phyloP scores from a whole-genome alignment of 1,140 invertebrate species.

The Acarapis woodi region DNA sequence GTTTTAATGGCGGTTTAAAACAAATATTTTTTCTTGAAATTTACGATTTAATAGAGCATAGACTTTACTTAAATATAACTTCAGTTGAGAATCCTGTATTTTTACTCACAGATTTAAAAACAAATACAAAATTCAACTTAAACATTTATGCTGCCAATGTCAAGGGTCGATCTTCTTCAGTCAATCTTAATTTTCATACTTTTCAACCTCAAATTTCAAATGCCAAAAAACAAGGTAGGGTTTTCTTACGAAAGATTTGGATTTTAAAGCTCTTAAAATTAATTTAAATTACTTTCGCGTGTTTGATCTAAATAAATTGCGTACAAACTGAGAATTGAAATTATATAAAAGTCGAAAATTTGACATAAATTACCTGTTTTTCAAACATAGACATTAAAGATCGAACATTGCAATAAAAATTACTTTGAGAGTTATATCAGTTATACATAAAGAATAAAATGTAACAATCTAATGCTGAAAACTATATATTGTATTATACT shows the following conservation, averaged over 20 bases:
- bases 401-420: too few relatives aligned
- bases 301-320: background rate
- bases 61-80: conserved; percentile 10
- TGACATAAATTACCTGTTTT: too few relatives aligned
- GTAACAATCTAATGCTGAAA: too few relatives aligned
- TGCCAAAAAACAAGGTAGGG: conserved; percentile 4
- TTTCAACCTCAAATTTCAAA: conserved; percentile 4
- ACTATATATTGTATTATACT: too few relatives aligned
- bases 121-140: conserved; percentile 12
- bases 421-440: too few relatives aligned
- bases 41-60: conserved; percentile 21
- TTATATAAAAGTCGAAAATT: too few relatives aligned
- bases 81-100: conserved; percentile 14
- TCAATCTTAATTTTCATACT: conserved; percentile 9
- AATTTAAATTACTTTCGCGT: too few relatives aligned
- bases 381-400: too few relatives aligned
- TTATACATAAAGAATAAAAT: too few relatives aligned
- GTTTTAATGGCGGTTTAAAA: conserved; percentile 43
- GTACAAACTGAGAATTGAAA: too few relatives aligned
- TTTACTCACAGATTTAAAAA: conserved; percentile 10
- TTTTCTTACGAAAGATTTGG: too few relatives aligned
- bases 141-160: conserved; percentile 12
- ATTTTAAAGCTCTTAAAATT: too few relatives aligned
- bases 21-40: conserved; percentile 56
- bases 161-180: conserved; percentile 12